phyloP scores from a whole-genome alignment of 2,888 invertebrate genomes.

The Nesidiocoris tenuis region DNA sequence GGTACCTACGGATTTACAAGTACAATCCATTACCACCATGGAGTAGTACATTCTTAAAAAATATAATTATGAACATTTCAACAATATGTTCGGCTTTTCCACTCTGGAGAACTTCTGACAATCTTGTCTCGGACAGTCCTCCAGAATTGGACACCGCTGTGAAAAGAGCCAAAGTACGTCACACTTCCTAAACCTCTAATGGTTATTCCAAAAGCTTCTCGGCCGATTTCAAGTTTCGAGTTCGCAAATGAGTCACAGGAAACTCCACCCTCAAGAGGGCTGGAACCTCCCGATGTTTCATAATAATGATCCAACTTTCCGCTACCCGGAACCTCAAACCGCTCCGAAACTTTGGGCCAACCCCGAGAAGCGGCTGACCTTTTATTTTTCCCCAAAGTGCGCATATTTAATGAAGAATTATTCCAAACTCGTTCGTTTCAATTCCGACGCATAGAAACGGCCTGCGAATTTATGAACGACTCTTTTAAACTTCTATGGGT shows the following conservation, averaged over 20 bases:
- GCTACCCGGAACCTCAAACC: not conserved
- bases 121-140: too few relatives aligned
- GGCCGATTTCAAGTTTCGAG: not conserved
- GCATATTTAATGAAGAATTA: not conserved
- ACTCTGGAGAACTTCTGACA: too few relatives aligned
- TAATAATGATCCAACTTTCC: conserved; percentile 18
- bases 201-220: not conserved
- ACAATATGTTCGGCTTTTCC: too few relatives aligned
- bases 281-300: conserved; percentile 24
- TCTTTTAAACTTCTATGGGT: too few relatives aligned
- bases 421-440: not conserved
- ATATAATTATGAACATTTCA: too few relatives aligned
- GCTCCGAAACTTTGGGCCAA: not conserved
- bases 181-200: not conserved
- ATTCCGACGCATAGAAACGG: too few relatives aligned
- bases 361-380: not conserved
- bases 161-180: too few relatives aligned
- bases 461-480: too few relatives aligned
- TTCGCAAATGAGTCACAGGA: conserved; percentile 17
- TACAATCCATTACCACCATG: too few relatives aligned
- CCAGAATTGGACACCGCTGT: too few relatives aligned
- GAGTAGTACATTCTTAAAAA: too few relatives aligned
- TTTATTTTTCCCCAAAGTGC: not conserved
- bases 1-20: too few relatives aligned
- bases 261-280: not conserved